Evolutionary conservation across 2,113 vertebrate species (phyloP), one percentile per base, ranked within the genome.

Genomic region (Phyllostomus hastatus): DNA sequence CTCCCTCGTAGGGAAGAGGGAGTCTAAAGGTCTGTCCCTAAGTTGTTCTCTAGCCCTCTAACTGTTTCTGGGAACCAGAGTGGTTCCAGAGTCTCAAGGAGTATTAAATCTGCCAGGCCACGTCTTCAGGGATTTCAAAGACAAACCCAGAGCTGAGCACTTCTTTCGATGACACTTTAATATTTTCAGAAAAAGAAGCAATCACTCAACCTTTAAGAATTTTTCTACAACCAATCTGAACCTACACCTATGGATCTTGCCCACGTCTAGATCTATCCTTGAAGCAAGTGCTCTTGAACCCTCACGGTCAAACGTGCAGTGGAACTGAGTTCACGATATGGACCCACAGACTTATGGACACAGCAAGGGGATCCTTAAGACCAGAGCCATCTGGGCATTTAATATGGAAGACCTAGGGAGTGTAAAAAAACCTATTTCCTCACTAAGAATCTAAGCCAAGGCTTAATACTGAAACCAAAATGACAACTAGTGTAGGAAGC

Each of bases 121-220:
- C 5, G 12, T 95, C 66, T 87, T 93, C n/a, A 76, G 79, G 70
- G 61, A 88, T 92, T 95, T 96, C 38, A 81, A 88, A 67, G 83
- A 69, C 26, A 54, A 93, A 26, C 24, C 26, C 22, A 86, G 91
- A 75, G n/a, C 28, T 86, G 38, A 35, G 28, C 33, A 79, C 1
- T 35, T 83, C 41, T 95, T 84, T 92, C n/a, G 84, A 46, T 0
- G 54, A 81, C 28, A 91, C 11, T 78, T 94, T 24, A 66, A 52
- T 16, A 50, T 82, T 83, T 88, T 26, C 54, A 67, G 41, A 85
- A 92, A 17, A 24, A 84, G n/a, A 5, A 80, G 64, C 89, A 85
- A 93, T 85, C 79, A 90, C 22, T 75, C 4, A 76, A 26, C 16
- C 38, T 90, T 89, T 57, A 72, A 79, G 57, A 73, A 87, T 54